Conservation (phyloP, 2,888 invertebrate species). For the Heterodera filipjevi region DNA sequence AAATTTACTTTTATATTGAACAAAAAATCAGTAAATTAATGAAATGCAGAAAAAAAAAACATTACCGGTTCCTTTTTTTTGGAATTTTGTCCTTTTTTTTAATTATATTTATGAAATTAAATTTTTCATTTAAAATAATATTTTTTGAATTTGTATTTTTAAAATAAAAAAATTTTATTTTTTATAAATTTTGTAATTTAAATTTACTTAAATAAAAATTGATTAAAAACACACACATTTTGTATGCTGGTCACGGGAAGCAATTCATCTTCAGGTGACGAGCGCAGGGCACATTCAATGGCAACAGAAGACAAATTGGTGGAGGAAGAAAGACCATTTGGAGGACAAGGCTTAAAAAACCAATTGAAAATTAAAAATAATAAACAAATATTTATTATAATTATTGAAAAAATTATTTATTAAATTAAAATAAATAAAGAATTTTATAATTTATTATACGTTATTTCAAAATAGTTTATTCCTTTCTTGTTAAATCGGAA, state of each 20-base stretch:
- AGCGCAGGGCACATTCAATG: slow-evolving; percentile 39
- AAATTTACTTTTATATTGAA: no score
- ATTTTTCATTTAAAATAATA: not conserved
- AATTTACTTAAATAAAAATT: not conserved
- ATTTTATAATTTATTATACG: no score
- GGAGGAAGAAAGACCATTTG: not conserved
- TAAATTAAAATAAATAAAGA: no score
- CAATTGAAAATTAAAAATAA: not conserved
- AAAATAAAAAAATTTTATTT: not conserved
- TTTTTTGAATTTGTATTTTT: not conserved
- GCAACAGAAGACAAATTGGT: slow-evolving; percentile 10
- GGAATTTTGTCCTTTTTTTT: no score
- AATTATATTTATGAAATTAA: no score
- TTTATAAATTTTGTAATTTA: no score
- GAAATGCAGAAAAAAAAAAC: no score
- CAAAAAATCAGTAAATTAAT: no score
- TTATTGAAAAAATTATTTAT: not conserved
- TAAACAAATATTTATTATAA: no score
- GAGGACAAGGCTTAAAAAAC: slow-evolving; percentile 29
- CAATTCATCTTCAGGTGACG: not conserved
- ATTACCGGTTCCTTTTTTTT: no score
- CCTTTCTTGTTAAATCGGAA: not conserved
- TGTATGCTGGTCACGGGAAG: slow-evolving; percentile 5
- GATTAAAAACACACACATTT: not conserved
- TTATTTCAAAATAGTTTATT: no score